Base-by-base conservation (phyloP, 2,888 invertebrate species). In the Ellobium chinense region DNA sequence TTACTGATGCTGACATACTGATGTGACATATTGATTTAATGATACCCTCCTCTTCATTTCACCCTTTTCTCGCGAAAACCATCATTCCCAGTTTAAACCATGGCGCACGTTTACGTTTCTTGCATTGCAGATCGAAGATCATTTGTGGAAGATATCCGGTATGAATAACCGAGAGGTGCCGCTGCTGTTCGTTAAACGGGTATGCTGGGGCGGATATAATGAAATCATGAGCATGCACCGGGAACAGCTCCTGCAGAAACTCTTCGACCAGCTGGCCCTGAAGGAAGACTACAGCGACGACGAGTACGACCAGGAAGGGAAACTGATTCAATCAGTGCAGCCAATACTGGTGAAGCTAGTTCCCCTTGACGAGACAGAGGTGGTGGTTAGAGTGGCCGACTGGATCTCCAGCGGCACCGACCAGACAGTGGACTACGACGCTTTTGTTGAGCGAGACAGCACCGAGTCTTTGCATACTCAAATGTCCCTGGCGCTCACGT, bases 91-190 rank as follows among this genome's bases (percentile, higher is more conserved):
- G n/a, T n/a, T n/a, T n/a, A n/a, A n/a, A n/a, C n/a, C n/a, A n/a
- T n/a, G n/a, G n/a, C n/a, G n/a, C n/a, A n/a, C n/a, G n/a, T n/a
- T n/a, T n/a, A n/a, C n/a, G n/a, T n/a, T n/a, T n/a, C n/a, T n/a
- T n/a, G n/a, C n/a, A n/a, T 18, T 63, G 12, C 56, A 77, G 77
- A 68, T 77, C n/a, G 77, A 77, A 37, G 68, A 77, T 58, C 68
- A 58, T 21, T 54, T 77, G 1, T 54, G 54, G 58, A 9, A 46
- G 4, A 37, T 77, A 2, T 65, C 77, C 5, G 77, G 77, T 7
- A 58, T 39, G 58, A 77, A 77, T 37, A 77, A 77, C 77, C 68
- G 77, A 54, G 68, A 77, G 29, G 77, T 77, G 7, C 77, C 77
- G 1, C 77, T 77, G 5, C n/a, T 77, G 68, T 77, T 77, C 29